phyloP scores from a whole-genome alignment of 2,113 vertebrate species.

The Saguinus midas region DNA sequence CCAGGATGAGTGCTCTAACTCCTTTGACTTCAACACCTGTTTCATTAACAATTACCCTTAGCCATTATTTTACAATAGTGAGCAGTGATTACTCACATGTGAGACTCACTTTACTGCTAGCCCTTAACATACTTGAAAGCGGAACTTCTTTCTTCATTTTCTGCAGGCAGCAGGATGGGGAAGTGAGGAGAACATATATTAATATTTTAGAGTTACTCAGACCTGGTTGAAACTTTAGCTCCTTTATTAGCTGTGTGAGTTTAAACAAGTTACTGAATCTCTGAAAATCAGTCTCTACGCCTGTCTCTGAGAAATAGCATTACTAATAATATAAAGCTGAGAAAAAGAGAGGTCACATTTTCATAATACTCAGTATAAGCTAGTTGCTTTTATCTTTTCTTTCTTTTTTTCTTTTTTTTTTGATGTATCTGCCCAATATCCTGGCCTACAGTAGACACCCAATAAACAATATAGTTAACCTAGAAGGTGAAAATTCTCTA shows the following conservation, averaged over 20 bases:
- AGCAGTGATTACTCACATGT: not conserved
- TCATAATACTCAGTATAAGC: no score
- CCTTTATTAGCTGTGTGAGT: not conserved
- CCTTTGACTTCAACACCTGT: not conserved
- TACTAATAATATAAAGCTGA: not conserved
- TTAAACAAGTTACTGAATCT: not conserved
- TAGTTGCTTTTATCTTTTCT: not conserved
- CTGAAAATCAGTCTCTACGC: not conserved
- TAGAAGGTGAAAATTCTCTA: no score
- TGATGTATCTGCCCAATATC: not conserved
- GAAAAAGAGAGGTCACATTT: not conserved
- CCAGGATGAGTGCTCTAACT: not conserved
- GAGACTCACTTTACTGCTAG: not conserved
- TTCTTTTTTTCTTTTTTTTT: not conserved
- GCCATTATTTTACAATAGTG: not conserved
- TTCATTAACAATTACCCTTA: no score
- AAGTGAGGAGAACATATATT: not conserved
- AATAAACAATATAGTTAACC: not conserved
- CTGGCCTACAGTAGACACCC: not conserved
- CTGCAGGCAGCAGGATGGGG: not conserved
- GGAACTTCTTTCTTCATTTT: not conserved
- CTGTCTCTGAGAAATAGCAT: not conserved
- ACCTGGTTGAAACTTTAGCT: not conserved
- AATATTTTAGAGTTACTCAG: not conserved
- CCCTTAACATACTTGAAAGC: not conserved